Evolutionary conservation across 2,888 invertebrate species (phyloP), one percentile per base, ranked within the genome.

Genomic region (Athalia cordata): DNA sequence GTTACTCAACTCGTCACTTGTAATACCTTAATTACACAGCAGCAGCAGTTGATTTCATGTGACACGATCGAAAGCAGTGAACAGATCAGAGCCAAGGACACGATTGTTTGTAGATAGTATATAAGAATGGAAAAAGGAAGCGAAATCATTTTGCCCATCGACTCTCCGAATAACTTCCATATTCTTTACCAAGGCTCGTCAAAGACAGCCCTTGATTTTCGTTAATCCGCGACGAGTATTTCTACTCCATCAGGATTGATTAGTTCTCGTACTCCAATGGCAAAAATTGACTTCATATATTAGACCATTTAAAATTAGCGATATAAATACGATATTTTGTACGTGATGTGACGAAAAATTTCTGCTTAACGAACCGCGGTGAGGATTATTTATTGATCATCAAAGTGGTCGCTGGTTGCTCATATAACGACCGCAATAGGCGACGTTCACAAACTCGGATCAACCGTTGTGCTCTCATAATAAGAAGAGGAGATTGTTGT

Each of bases 51-150:
- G 29, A 29, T 29, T 43, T 55, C 15, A 8, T 52, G 50, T 68
- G 68, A 55, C 52, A 52, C 68, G 43, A 68, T 59, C 13, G 52
- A 57, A 72, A n/a, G 52, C 8, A 43, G 57, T 72, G 15, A 59
- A 57, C 57, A 47, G 57, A 72, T 59, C 57, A n/a, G 8, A 57
- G 57, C 57, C 70, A 72, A 72, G 59, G 70, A 72, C 70, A 15
- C 9, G 70, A 6, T n/a, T 59, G 59, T 11, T 29, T 68, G 52
- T 68, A 68, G 29, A 29, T 29, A 29, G 2, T 1, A 29, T 29
- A 29, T 29, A 29, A 29, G 0, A 2, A 29, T 29, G 29, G 29
- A 1, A 29, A 68, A 55, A 68, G 43, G 15, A 52, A 29, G 52
- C 55, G 52, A 9, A 68, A 50, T 55, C 29, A 52, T 55, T 68